Evolutionary conservation across 2,888 invertebrate genomes (phyloP), one percentile per base, ranked within the genome.

Genomic region (Arrhopalites spinosus): DNA sequence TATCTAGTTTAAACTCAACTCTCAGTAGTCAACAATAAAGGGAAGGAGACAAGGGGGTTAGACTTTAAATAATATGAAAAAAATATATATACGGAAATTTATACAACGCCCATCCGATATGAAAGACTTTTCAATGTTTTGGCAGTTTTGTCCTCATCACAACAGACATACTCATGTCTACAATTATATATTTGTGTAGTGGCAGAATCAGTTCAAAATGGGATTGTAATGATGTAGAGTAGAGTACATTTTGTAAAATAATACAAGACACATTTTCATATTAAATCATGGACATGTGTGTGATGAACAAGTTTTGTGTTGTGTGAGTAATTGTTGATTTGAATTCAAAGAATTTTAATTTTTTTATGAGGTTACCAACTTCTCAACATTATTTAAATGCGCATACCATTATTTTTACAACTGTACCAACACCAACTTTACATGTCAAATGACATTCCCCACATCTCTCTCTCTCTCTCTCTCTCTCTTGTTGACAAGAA

Each of bases 31-130:
- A n/a, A n/a, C n/a, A n/a, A n/a, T n/a, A 50, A 15, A 20, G 25
- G 7, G 27, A 20, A 27, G 3, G 27, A 59, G 59, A 15, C 27
- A 27, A 25, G 50, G n/a, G 59, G 11, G 3, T 29, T 36, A 64
- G 8, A 8, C 8, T n/a, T 64, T 17, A 36, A 27, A 17, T 13
- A 23, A n/a, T n/a, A n/a, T n/a, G n/a, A n/a, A n/a, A n/a, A n/a
- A n/a, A n/a, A n/a, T n/a, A n/a, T n/a, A n/a, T n/a, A n/a, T n/a
- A 61, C 29, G 27, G 23, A 61, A 17, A 61, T 13, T 3, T 25
- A 64, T 13, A 36, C 64, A 64, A 64, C 64, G 64, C 64, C 64
- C 64, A 64, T 64, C 64, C 36, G 36, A 64, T 36, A n/a, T 8
- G 29, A 27, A 36, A 1, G 64, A 64, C 27, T 25, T 23, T 56